Evolutionary conservation across 2,797 vertebrate species (phyloP).

Genomic region (Cyprinodon diabolis): DNA sequence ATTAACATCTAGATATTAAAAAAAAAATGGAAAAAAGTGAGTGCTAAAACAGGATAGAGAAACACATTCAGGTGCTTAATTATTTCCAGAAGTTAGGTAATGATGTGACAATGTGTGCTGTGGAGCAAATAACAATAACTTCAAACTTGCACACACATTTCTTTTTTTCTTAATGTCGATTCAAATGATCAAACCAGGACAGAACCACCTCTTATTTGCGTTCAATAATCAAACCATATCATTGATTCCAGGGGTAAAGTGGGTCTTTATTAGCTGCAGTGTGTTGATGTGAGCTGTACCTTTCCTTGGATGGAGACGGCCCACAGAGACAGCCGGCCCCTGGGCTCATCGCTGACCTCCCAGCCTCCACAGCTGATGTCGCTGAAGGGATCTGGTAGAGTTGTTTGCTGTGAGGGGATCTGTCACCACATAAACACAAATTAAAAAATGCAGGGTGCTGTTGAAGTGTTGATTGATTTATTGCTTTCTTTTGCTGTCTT

Average conservation of each 20-base stretch:
- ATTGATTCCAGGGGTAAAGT: background rate
- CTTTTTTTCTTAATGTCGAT: too few relatives aligned
- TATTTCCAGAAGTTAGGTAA: too few relatives aligned
- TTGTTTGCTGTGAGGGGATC: slow-evolving; percentile 84
- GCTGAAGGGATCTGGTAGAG: slow-evolving; percentile 91
- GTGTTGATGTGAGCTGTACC: slow-evolving; percentile 70
- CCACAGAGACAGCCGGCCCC: slow-evolving; percentile 91
- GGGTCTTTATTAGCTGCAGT: background rate
- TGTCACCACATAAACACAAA: slow-evolving; percentile 58
- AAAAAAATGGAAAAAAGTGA: too few relatives aligned
- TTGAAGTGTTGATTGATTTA: too few relatives aligned
- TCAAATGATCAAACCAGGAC: background rate
- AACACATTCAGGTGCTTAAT: too few relatives aligned
- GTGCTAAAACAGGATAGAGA: background rate
- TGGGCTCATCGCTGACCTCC: slow-evolving; percentile 92
- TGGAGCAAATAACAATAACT: too few relatives aligned
- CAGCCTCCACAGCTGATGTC: slow-evolving; percentile 95
- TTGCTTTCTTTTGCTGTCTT: too few relatives aligned
- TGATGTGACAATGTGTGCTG: too few relatives aligned
- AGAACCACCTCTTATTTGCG: background rate
- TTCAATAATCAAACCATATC: background rate
- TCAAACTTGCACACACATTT: background rate
- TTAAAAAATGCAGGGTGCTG: background rate
- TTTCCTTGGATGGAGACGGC: slow-evolving; percentile 94
- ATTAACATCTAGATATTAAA: too few relatives aligned